Conservation (phyloP, 2,797 vertebrate species). For the Spondyliosoma cantharus region DNA sequence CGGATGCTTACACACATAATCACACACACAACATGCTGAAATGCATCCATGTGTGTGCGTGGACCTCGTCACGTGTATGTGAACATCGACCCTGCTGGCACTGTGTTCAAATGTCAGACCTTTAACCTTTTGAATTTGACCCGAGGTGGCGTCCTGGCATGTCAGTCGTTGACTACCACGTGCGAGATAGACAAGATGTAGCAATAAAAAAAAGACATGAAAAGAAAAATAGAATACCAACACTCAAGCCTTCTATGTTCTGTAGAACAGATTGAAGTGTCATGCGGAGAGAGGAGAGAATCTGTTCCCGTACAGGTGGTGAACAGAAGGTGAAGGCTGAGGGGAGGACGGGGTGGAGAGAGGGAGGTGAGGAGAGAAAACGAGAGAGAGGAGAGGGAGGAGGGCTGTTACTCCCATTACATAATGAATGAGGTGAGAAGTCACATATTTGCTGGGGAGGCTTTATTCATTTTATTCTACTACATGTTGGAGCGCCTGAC, state of each 20-base stretch:
- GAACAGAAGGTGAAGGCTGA: conserved; percentile 83
- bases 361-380: conserved; percentile 53
- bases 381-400: conserved; percentile 44
- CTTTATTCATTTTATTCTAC: conserved; percentile 52
- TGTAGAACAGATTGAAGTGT: conserved; percentile 78
- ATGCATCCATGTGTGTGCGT: conserved; percentile 11
- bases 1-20: conserved; percentile 20
- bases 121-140: conserved; percentile 82
- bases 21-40: conserved; percentile 35
- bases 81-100: conserved; percentile 64
- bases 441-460: conserved; percentile 58
- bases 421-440: conserved; percentile 79
- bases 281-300: conserved; percentile 77
- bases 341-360: conserved; percentile 67
- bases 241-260: conserved; percentile 56
- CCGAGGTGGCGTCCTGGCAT: conserved; percentile 67
- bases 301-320: conserved; percentile 82
- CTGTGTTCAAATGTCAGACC: conserved; percentile 83
- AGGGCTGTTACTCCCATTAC: conserved; percentile 75
- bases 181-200: conserved; percentile 38
- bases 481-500: conserved; percentile 32
- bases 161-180: conserved; percentile 55
- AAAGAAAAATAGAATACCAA: conserved; percentile 56
- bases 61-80: conserved; percentile 50
- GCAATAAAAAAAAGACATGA: conserved; percentile 4